Evolutionary conservation across 2,113 vertebrate genomes (phyloP).

Genomic region (Oryctolagus cuniculus): DNA sequence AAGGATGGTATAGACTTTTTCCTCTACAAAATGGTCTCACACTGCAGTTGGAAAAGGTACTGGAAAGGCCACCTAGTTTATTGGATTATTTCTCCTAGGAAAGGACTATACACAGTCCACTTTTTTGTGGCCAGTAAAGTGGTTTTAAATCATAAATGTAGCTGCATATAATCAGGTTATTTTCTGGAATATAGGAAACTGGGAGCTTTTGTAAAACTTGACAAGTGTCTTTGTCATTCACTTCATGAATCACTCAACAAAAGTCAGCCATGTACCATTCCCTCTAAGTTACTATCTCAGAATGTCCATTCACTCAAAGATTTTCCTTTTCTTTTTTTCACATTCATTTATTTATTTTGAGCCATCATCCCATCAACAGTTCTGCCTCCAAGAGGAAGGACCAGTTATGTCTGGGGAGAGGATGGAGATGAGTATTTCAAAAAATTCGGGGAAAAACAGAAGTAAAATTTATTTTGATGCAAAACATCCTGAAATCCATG

Average conservation of each 20-base stretch:
- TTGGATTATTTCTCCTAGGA: conserved; percentile 21
- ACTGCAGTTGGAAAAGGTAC: neutral
- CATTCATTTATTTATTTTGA: neutral
- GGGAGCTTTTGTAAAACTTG: conserved; percentile 52
- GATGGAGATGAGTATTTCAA: neutral
- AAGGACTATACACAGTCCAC: neutral
- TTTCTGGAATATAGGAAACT: conserved; percentile 29
- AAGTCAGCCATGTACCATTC: conserved; percentile 27
- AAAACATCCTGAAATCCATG: too few species aligned
- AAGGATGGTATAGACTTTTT: neutral
- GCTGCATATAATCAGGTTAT: conserved; percentile 21
- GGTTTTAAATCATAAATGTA: conserved; percentile 47
- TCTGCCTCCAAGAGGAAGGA: neutral
- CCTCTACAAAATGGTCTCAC: neutral
- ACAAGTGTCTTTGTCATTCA: conserved; percentile 57
- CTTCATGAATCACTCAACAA: conserved; percentile 59
- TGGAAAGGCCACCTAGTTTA: conserved; percentile 49
- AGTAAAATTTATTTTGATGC: too few species aligned
- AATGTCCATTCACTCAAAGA: conserved; percentile 38
- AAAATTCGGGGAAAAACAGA: too few species aligned
- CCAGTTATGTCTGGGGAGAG: neutral
- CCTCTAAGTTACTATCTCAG: conserved; percentile 50
- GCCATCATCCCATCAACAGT: neutral
- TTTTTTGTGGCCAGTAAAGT: neutral
- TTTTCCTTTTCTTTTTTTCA: neutral